A percentile compares a stretch with the other conserved stretches of the same genome.
Conservation (phyloP, 2,797 vertebrate species). For the Hybognathus amarus region DNA sequence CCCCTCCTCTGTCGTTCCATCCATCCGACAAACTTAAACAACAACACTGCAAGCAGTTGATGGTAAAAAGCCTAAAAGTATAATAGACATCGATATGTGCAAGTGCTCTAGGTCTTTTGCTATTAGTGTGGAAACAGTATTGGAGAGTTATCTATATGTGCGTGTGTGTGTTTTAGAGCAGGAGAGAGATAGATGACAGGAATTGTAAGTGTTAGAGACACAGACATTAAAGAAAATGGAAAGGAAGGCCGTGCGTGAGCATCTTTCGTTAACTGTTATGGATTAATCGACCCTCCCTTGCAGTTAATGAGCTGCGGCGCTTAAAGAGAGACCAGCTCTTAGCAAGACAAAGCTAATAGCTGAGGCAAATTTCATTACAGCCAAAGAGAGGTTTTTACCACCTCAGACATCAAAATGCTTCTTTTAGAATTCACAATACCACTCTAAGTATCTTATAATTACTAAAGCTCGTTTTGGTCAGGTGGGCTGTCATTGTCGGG, state of each 20-base stretch:
- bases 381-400: constrained; percentile 50
- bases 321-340: constrained; percentile 75
- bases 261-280: constrained; percentile 77
- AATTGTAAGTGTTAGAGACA: constrained; percentile 39
- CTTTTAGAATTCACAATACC: constrained; percentile 23
- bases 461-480: constrained; percentile 12
- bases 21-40: no score
- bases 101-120: neutral
- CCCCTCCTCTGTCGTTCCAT: no score
- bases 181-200: constrained; percentile 27
- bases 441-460: constrained; percentile 30
- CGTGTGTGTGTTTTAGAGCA: constrained; percentile 7
- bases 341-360: constrained; percentile 74
- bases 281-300: constrained; percentile 79
- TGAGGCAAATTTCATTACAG: constrained; percentile 49
- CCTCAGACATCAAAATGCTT: constrained; percentile 19
- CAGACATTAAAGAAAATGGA: constrained; percentile 47
- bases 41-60: no score
- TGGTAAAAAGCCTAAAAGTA: neutral
- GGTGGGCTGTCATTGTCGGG: neutral
- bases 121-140: neutral
- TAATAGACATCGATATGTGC: neutral
- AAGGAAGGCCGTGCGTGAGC: constrained; percentile 65
- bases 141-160: neutral
- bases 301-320: constrained; percentile 78